These are phyloP conservation scores for Stylophora pistillata DNA, from an alignment of 64 coral and sea anemone species.

Conservation along the genomic window DNA sequence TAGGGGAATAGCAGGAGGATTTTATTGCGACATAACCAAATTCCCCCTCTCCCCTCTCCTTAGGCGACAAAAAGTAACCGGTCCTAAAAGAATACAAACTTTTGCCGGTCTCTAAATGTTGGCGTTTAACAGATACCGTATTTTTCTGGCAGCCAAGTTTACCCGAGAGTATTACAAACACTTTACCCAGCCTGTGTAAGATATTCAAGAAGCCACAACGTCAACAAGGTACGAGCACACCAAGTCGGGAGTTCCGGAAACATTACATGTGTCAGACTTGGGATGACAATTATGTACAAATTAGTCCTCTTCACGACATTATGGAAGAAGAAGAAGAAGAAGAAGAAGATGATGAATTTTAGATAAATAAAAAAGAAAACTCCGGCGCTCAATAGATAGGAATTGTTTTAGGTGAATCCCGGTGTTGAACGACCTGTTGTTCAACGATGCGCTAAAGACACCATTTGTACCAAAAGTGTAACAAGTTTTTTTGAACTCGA, in stretches of 20 bases:
- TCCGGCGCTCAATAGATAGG: background rate
- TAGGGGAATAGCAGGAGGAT: too few species aligned
- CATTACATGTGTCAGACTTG: background rate
- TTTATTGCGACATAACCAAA: too few species aligned
- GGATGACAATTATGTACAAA: background rate
- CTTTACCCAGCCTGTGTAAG: slow-evolving; percentile 21
- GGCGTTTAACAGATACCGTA: background rate
- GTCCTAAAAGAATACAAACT: too few species aligned
- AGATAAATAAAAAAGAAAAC: background rate
- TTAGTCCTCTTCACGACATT: slow-evolving; percentile 6
- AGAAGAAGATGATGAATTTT: background rate
- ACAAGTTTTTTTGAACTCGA: too few species aligned
- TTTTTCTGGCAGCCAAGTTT: background rate
- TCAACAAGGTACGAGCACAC: background rate
- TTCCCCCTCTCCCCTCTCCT: background rate
- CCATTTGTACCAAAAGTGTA: too few species aligned
- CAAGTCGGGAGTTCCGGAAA: background rate
- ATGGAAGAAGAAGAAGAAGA: slow-evolving; percentile 28
- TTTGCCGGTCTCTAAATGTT: background rate
- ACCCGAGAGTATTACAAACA: background rate
- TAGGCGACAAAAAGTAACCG: background rate
- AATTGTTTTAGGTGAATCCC: background rate
- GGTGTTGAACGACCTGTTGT: too few species aligned
- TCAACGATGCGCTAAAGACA: too few species aligned
- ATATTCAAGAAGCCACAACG: slow-evolving; percentile 17